Percentiles rank a stretch among this genome's conserved stretches.
Conservation (phyloP, 1,140 invertebrate species). For the Heliconius hermathena region DNA sequence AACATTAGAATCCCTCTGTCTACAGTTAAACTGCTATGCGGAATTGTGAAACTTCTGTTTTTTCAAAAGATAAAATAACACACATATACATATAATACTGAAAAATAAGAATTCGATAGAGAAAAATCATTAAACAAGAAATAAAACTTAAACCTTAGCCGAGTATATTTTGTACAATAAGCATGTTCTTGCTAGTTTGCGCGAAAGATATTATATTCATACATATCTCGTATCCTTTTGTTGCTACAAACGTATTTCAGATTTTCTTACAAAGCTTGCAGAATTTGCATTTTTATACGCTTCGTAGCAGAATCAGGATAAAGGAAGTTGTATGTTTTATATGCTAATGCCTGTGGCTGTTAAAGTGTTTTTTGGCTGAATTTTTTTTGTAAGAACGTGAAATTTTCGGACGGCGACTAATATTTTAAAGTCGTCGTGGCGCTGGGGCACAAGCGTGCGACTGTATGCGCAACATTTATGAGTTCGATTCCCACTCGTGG, state of each 20-base stretch:
- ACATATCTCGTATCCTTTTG: conserved; percentile 1
- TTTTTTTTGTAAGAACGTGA: not conserved
- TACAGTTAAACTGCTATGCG: no score
- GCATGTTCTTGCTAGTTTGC: not conserved
- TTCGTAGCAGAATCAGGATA: conserved; percentile 10
- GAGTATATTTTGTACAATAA: not conserved
- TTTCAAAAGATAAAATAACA: not conserved
- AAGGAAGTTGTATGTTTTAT: conserved; percentile 6
- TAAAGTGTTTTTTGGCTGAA: not conserved
- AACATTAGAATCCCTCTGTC: no score
- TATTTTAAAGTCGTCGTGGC: not conserved
- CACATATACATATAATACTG: not conserved
- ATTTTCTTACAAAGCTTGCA: conserved; percentile 14
- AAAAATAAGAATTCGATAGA: not conserved
- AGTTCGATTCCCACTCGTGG: not conserved
- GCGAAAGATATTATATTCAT: not conserved
- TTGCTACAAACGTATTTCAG: conserved; percentile 6
- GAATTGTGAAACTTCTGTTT: no score
- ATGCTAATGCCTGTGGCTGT: not conserved
- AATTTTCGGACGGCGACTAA: not conserved
- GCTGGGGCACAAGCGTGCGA: no score
- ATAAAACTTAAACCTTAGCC: not conserved
- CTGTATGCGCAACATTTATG: not conserved
- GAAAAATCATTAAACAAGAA: not conserved
- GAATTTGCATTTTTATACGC: conserved; percentile 12